Evolutionary conservation across 2,888 invertebrate species (phyloP).

Genomic region (Drosophila melanosoma): DNA sequence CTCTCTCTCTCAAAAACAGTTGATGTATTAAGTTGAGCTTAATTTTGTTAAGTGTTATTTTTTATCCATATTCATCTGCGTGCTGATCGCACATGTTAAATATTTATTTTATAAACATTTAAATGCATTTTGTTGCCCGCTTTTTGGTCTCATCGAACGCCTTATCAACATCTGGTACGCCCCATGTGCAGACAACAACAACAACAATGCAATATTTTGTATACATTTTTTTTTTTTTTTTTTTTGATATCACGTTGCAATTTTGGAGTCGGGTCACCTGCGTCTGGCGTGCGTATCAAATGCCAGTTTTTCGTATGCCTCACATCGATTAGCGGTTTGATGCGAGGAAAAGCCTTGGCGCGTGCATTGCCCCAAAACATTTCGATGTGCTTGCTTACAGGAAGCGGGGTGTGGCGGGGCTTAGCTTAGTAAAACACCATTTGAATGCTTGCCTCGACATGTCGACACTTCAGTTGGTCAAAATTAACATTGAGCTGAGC

Average conservation of each 20-base stretch:
- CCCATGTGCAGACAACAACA: constrained; percentile 25
- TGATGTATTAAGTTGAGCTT: constrained; percentile 7
- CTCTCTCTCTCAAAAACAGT: background rate
- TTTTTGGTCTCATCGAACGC: constrained; percentile 3
- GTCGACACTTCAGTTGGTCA: constrained; percentile 50
- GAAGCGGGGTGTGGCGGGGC: background rate
- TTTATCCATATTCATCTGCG: constrained; percentile 20
- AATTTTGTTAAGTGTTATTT: background rate
- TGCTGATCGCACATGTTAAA: constrained; percentile 31
- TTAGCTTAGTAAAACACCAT: constrained; percentile 13
- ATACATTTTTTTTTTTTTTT: constrained; percentile 6
- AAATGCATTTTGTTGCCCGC: constrained; percentile 39
- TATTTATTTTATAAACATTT: constrained; percentile 63
- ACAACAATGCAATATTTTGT: constrained; percentile 15
- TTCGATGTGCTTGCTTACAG: background rate
- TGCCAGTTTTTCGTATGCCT: constrained; percentile 8
- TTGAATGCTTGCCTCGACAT: constrained; percentile 50
- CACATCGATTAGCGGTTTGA: constrained; percentile 61
- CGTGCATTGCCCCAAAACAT: constrained; percentile 54
- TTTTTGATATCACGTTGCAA: constrained; percentile 62
- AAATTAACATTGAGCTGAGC: constrained; percentile 48
- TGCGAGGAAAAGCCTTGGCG: constrained; percentile 71
- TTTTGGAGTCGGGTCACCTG: constrained; percentile 68
- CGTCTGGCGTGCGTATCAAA: constrained; percentile 65
- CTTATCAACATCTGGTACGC: constrained; percentile 25